Percentiles rank a stretch among this genome's conserved stretches.
These are phyloP conservation scores for Falcunculus frontatus DNA, from an alignment of 2,113 vertebrate species.

Conservation along the genomic window DNA sequence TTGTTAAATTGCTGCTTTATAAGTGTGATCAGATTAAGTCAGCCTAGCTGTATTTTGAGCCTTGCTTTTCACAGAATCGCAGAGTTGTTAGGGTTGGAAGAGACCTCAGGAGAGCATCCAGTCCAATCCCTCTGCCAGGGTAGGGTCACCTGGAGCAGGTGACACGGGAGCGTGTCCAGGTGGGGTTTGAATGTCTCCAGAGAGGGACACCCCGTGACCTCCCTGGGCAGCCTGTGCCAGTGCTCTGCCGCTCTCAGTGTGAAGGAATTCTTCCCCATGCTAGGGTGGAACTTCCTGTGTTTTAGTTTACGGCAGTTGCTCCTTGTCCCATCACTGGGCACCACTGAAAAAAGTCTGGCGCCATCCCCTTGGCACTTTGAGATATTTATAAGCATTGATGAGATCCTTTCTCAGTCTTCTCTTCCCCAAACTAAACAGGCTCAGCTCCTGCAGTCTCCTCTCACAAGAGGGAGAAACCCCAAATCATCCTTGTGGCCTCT, in stretches of 20 bases:
- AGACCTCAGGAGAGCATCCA: not conserved
- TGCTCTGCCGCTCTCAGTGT: not conserved
- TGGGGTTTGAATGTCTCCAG: not conserved
- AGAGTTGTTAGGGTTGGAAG: not conserved
- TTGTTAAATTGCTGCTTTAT: constrained; percentile 28
- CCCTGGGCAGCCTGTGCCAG: not conserved
- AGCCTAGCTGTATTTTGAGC: not conserved
- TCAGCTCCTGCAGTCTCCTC: not conserved
- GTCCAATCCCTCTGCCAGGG: not conserved
- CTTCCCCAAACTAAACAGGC: not conserved
- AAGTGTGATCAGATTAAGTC: not conserved
- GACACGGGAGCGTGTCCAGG: fast-evolving
- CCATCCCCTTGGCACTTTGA: too few relatives aligned
- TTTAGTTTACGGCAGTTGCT: not conserved
- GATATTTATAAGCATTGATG: not conserved
- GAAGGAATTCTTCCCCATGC: not conserved
- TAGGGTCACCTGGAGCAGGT: not conserved
- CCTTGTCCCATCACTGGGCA: fast-evolving
- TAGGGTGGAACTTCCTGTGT: not conserved
- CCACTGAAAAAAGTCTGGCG: not conserved
- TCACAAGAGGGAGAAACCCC: not conserved
- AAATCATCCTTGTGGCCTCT: not conserved
- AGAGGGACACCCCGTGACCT: not conserved
- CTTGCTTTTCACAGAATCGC: not conserved
- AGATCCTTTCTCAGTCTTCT: not conserved